Conservation (phyloP, 2,113 vertebrate species). For the Calonectris borealis region DNA sequence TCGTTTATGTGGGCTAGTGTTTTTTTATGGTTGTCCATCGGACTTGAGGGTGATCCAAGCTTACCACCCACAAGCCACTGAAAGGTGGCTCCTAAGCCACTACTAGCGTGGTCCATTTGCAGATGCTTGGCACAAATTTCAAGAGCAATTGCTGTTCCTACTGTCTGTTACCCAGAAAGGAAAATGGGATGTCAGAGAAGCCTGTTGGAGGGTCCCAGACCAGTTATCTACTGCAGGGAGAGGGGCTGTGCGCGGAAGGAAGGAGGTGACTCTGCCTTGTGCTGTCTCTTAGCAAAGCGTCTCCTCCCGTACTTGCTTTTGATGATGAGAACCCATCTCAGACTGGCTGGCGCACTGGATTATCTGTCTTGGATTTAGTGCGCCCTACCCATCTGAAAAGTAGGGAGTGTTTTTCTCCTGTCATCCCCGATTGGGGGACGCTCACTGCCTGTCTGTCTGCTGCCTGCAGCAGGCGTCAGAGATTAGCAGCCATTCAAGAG, state of each 20-base stretch:
- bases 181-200: neutral
- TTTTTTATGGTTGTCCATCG: neutral
- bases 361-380: constrained; percentile 17
- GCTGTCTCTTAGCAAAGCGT: neutral
- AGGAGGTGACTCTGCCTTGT: neutral
- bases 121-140: neutral
- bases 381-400: constrained; percentile 3
- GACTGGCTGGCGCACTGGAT: neutral
- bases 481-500: constrained; percentile 31
- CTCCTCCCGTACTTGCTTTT: neutral
- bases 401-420: neutral
- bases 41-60: neutral
- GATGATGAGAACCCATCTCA: neutral
- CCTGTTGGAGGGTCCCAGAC: neutral
- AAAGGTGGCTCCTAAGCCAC: neutral
- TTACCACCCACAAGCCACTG: neutral
- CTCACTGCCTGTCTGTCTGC: constrained; percentile 21
- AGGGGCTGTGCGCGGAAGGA: neutral
- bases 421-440: rapidly evolving
- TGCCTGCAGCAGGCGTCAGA: constrained; percentile 36
- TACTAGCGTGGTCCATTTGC: neutral
- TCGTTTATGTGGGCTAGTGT: neutral
- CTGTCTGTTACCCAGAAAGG: neutral
- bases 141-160: neutral
- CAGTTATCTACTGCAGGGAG: neutral